Evolutionary conservation across 2,888 invertebrate species (phyloP), one percentile per base, ranked within the genome.

Genomic region (Drosophila falleni): DNA sequence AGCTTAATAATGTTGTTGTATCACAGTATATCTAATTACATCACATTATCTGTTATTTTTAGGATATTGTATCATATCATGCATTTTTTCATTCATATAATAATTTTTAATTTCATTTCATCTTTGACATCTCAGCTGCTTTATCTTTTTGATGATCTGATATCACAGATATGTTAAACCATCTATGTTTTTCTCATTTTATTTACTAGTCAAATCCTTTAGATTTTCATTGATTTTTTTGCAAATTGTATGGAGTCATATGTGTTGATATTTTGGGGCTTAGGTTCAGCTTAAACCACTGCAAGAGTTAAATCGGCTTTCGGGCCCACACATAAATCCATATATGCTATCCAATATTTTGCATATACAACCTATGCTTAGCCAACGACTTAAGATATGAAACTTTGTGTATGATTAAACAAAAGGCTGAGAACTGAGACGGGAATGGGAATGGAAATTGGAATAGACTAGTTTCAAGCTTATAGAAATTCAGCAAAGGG

Each of bases 251-350:
- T 15, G 0, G 13, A 44, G 9, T 29, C 10, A 13, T 62, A 37
- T 75, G 64, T 80, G 65, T 62, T 58, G 41, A 71, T 79, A 81
- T 87, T 58, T 87, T 84, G 87, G 74, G 51, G 84, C 2, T 86
- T 84, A 77, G 58, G 71, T 58, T 29, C 71, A 50, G 87, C 81
- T 84, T 84, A 81, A 23, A 49, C 11, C 70, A 37, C 49, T 8
- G 81, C 69, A 87, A 84, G 84, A 81, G 83, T 86, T 84, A 79
- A 87, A 81, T 81, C 83, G 67, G 58, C 46, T 69, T 63, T 59
- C 56, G 56, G 72, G 51, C 78, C 76, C 79, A 71, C 71, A 62
- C 26, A 68, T 55, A 71, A 78, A 37, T 66, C 64, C 64, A 31
- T 65, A 65, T 63, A 59, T 73, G 59, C 65, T 37, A 64, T 66